Evolutionary conservation across 2,888 invertebrate genomes (phyloP).

Genomic region (Barypeithes pellucidus): DNA sequence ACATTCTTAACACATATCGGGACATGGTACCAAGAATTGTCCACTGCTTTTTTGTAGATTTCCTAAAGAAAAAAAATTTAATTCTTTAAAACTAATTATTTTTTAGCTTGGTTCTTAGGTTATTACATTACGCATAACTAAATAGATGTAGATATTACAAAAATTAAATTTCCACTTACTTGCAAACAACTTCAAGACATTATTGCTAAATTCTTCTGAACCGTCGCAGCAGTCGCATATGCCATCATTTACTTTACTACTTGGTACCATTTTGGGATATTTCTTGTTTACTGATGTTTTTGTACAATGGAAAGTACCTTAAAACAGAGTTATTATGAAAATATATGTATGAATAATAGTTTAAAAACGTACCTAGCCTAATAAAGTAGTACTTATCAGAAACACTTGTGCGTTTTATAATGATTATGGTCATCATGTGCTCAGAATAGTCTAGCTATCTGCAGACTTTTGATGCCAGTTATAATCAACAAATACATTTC

Average conservation of each 20-base stretch:
- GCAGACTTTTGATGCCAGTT: not conserved
- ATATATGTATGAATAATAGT: too few relatives aligned
- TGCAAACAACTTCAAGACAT: slow-evolving; percentile 37
- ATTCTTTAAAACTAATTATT: too few relatives aligned
- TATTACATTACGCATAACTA: too few relatives aligned
- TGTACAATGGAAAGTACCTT: slow-evolving; percentile 82
- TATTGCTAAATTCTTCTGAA: slow-evolving; percentile 84
- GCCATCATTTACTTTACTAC: slow-evolving; percentile 92
- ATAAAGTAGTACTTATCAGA: too few relatives aligned
- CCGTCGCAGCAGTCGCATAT: slow-evolving; percentile 96
- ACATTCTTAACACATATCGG: slow-evolving; percentile 27
- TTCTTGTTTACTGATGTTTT: slow-evolving; percentile 71
- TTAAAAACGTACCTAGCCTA: too few relatives aligned
- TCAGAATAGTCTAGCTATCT: too few relatives aligned
- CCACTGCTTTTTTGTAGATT: slow-evolving; percentile 18
- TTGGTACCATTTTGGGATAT: slow-evolving; percentile 75
- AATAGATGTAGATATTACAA: too few relatives aligned
- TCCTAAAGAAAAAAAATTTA: slow-evolving; percentile 18
- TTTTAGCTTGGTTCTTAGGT: too few relatives aligned
- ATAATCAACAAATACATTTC: not conserved
- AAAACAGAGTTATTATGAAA: slow-evolving; percentile 25
- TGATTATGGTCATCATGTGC: too few relatives aligned
- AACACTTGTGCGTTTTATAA: too few relatives aligned
- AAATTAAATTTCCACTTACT: too few relatives aligned
- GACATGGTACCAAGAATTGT: slow-evolving; percentile 37